Percentiles rank a stretch among this genome's conserved stretches.
phyloP scores from a whole-genome alignment of 2,888 invertebrate genomes.

The Nomada fucata region DNA sequence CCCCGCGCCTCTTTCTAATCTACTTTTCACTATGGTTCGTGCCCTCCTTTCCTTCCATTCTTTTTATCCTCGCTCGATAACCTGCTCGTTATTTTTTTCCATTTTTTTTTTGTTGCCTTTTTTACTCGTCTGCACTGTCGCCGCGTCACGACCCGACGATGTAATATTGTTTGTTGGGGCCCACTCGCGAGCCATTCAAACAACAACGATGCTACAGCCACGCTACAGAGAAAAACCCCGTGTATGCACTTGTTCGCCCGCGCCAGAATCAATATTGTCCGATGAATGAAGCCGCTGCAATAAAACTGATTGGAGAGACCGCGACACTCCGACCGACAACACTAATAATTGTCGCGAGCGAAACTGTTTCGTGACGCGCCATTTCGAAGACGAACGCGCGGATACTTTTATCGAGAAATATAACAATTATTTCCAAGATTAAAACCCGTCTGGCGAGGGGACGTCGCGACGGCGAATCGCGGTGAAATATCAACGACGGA shows the following conservation, averaged over 20 bases:
- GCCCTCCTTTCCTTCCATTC: not conserved
- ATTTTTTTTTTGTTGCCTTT: not conserved
- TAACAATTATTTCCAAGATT: not conserved
- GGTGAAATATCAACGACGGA: too few relatives aligned
- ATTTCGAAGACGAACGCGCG: too few relatives aligned
- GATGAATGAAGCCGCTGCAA: too few relatives aligned
- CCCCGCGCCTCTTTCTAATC: not conserved
- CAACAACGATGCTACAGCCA: constrained; percentile 20
- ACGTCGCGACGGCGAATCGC: too few relatives aligned
- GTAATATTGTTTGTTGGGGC: constrained; percentile 26
- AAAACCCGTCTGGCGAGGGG: too few relatives aligned
- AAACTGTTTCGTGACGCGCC: too few relatives aligned
- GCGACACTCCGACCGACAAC: too few relatives aligned
- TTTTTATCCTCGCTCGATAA: not conserved
- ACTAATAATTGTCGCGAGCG: too few relatives aligned
- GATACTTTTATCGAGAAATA: not conserved
- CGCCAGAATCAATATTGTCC: too few relatives aligned
- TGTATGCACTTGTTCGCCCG: too few relatives aligned
- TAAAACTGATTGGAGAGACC: too few relatives aligned
- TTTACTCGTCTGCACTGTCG: not conserved
- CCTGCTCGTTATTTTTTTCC: not conserved
- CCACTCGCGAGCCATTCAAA: constrained; percentile 41
- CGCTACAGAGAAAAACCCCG: too few relatives aligned
- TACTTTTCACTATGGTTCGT: not conserved
- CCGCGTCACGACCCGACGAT: constrained; percentile 13